A percentile compares a stretch with the other conserved stretches of the same genome.
Evolutionary conservation across 2,113 vertebrate genomes (phyloP).

Genomic region (Corythornis vintsioides): DNA sequence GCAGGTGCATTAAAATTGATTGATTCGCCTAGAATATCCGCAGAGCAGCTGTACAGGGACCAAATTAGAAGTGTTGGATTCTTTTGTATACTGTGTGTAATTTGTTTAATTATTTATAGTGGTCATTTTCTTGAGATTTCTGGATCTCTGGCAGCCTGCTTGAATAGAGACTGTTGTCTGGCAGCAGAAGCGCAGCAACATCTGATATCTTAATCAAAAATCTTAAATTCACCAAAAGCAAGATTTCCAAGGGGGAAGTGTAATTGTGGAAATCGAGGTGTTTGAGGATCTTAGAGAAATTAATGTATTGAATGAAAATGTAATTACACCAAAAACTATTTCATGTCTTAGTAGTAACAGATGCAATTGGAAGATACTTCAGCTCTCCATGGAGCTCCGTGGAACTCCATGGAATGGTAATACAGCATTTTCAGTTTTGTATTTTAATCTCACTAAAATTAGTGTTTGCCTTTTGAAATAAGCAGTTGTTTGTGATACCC

Average conservation of each 20-base stretch:
- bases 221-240: not conserved
- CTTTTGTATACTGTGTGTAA: not conserved
- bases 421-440: not conserved
- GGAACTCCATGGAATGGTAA: not conserved
- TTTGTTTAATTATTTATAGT: not conserved
- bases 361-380: not conserved
- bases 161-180: not conserved
- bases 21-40: not conserved
- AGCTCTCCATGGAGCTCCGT: not conserved
- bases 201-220: not conserved
- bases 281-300: not conserved
- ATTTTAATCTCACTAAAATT: not conserved
- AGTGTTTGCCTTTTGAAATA: not conserved
- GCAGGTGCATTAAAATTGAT: not conserved
- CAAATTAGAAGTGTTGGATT: not conserved
- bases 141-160: not conserved
- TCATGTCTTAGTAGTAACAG: not conserved
- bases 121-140: not conserved
- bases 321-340: not conserved
- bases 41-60: not conserved
- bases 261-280: not conserved
- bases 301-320: not conserved
- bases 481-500: not conserved
- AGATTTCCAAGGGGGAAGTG: not conserved
- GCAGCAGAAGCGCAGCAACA: not conserved